Evolutionary conservation across 2,113 vertebrate species (phyloP).

Genomic region (Struthio camelus): DNA sequence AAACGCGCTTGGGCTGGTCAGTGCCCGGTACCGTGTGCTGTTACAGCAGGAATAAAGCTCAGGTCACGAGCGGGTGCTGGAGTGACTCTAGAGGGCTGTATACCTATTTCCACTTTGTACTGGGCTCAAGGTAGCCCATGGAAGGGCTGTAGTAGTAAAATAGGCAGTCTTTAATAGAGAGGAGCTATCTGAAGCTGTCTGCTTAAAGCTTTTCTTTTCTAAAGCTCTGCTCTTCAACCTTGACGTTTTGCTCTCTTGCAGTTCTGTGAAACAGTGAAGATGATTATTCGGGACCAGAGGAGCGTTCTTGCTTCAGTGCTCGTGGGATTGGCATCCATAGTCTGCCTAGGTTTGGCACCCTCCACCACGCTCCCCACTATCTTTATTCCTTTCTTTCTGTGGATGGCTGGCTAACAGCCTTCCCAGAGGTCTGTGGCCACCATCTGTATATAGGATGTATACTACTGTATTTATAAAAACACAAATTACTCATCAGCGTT

Average conservation of each 20-base stretch:
- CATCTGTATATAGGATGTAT: slow-evolving; percentile 50
- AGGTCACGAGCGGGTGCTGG: neutral
- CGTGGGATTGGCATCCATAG: slow-evolving; percentile 82
- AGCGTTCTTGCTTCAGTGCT: slow-evolving; percentile 81
- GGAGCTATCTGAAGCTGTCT: neutral
- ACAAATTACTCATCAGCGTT: slow-evolving; percentile 9
- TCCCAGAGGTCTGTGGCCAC: neutral
- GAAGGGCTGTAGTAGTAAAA: accelerated
- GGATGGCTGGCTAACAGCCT: slow-evolving; percentile 88
- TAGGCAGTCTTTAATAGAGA: accelerated
- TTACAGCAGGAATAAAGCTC: neutral
- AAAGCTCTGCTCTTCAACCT: neutral
- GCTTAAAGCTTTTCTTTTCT: neutral
- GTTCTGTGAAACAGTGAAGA: slow-evolving; percentile 91
- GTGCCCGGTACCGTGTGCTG: neutral
- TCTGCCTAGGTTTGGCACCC: slow-evolving; percentile 83
- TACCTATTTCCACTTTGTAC: neutral
- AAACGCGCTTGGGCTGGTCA: neutral
- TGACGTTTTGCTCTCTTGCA: slow-evolving; percentile 57
- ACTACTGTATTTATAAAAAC: slow-evolving; percentile 72
- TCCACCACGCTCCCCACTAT: slow-evolving; percentile 87
- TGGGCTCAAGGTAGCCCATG: accelerated
- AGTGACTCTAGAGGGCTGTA: neutral
- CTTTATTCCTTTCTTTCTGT: slow-evolving; percentile 87
- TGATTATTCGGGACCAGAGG: slow-evolving; percentile 89